A percentile compares a stretch with the other conserved stretches of the same genome.
Evolutionary conservation across 2,888 invertebrate genomes (phyloP).

Genomic region (Heliconius charithonia): DNA sequence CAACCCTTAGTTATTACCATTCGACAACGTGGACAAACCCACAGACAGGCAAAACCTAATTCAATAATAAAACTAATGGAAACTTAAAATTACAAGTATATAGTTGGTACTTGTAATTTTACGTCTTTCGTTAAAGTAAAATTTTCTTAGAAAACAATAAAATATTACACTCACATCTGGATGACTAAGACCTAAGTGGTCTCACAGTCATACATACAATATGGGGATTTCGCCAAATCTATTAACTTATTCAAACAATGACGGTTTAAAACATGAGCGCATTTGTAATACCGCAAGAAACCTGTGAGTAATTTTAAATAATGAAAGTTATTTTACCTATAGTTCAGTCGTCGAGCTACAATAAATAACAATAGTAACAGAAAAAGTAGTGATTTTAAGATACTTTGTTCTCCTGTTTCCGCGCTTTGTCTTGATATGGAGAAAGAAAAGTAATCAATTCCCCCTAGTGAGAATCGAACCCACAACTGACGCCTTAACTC

Average conservation of each 20-base stretch:
- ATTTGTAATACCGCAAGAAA: slow-evolving; percentile 38
- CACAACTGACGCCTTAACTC: no score
- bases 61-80: background rate
- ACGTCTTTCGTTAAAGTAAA: background rate
- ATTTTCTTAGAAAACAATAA: slow-evolving; percentile 24
- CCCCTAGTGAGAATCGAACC: no score
- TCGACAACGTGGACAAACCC: no score
- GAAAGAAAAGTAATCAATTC: no score
- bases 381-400: no score
- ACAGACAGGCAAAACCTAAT: background rate
- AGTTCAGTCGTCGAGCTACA: background rate
- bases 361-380: background rate
- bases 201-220: slow-evolving; percentile 9
- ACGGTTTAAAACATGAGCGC: slow-evolving; percentile 28
- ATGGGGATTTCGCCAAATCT: slow-evolving; percentile 29
- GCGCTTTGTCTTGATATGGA: no score
- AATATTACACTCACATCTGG: slow-evolving; percentile 21
- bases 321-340: background rate
- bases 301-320: slow-evolving; percentile 32
- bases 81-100: background rate
- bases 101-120: background rate
- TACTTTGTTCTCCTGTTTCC: no score
- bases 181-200: slow-evolving; percentile 26
- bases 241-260: slow-evolving; percentile 36
- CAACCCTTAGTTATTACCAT: no score